Conservation (phyloP, 2,113 vertebrate genomes). For the Melanotaenia duboulayi region DNA sequence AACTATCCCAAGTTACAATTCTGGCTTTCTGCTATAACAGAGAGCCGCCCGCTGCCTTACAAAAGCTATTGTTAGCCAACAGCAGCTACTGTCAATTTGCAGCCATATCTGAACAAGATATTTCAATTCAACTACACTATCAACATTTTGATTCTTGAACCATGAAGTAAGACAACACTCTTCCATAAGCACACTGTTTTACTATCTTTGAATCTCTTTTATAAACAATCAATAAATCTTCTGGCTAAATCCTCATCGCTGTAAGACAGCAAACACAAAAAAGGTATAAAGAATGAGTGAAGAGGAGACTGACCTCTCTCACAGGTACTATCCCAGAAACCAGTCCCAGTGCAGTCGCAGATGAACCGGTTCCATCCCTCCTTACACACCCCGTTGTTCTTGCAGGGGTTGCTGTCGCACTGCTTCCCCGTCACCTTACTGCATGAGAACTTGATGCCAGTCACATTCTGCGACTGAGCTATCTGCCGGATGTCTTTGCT, state of each 20-base stretch:
- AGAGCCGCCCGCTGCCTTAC: constrained; percentile 28
- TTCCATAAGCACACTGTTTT: constrained; percentile 10
- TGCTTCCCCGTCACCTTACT: constrained; percentile 89
- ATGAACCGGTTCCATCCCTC: constrained; percentile 98
- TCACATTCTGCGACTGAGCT: constrained; percentile 90
- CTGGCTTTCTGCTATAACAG: constrained; percentile 25
- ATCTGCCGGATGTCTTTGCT: constrained; percentile 97
- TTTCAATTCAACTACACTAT: not conserved
- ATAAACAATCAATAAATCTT: constrained; percentile 29
- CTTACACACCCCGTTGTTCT: constrained; percentile 91
- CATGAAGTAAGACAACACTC: not conserved
- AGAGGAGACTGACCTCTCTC: constrained; percentile 86
- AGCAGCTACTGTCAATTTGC: not conserved
- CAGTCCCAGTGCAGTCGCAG: constrained; percentile 94
- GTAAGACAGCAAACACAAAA: constrained; percentile 3
- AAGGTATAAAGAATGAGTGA: not conserved
- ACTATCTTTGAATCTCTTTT: constrained; percentile 27
- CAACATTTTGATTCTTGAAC: not conserved
- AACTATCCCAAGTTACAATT: constrained; percentile 55
- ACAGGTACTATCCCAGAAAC: constrained; percentile 94
- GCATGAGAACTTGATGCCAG: constrained; percentile 92
- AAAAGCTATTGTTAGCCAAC: constrained; percentile 29
- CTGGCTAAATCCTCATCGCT: constrained; percentile 25
- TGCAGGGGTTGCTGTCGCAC: constrained; percentile 94
- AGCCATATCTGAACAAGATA: constrained; percentile 1